Evolutionary conservation across 2,113 vertebrate genomes (phyloP).

Genomic region (Crotalus viridis): DNA sequence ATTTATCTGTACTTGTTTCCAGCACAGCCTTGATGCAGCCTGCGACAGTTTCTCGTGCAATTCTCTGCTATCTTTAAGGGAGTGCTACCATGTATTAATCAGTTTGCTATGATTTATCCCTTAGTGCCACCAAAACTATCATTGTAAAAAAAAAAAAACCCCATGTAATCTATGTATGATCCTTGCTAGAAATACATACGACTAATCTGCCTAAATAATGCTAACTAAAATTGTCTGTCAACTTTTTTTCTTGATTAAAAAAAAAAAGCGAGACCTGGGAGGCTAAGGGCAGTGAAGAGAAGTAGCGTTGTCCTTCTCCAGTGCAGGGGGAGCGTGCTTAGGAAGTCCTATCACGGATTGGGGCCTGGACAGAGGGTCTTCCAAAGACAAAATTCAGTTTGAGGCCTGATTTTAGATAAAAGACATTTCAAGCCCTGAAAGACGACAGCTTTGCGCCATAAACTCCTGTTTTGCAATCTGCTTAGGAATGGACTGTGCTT

Average conservation of each 20-base stretch:
- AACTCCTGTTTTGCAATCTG: constrained; percentile 29
- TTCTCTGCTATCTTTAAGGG: constrained; percentile 41
- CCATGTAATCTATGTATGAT: constrained; percentile 39
- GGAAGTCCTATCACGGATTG: constrained; percentile 30
- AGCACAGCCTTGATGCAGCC: constrained; percentile 43
- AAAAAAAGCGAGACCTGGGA: neutral
- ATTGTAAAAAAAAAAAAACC: constrained; percentile 31
- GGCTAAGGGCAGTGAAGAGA: constrained; percentile 18
- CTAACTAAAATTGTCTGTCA: constrained; percentile 23
- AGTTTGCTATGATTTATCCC: constrained; percentile 41
- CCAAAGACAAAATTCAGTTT: constrained; percentile 33
- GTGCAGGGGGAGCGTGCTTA: constrained; percentile 16
- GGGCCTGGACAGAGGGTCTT: constrained; percentile 8
- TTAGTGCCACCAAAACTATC: constrained; percentile 38
- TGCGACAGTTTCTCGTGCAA: constrained; percentile 45
- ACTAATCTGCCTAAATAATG: constrained; percentile 32
- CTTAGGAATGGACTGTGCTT: constrained; percentile 25
- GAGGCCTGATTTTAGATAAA: neutral
- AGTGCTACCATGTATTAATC: constrained; percentile 49
- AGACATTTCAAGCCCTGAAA: neutral
- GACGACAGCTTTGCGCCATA: constrained; percentile 29
- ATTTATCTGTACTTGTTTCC: constrained; percentile 53
- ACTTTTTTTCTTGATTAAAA: constrained; percentile 19
- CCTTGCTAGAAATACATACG: constrained; percentile 55
- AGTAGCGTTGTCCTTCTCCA: constrained; percentile 4